Evolutionary conservation across 2,888 invertebrate genomes (phyloP).

Genomic region (Cantharis rufa): DNA sequence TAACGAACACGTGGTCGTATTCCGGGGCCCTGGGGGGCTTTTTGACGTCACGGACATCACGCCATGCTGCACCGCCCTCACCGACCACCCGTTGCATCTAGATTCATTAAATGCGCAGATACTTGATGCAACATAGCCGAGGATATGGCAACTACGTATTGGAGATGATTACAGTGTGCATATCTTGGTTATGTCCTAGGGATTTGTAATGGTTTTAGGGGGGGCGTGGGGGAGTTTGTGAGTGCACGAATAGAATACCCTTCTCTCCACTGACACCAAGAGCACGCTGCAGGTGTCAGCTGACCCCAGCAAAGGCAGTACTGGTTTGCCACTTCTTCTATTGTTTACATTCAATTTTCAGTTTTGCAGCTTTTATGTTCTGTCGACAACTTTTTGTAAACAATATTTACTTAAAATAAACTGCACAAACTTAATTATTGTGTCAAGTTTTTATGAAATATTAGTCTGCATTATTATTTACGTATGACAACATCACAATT

Average conservation of each 20-base stretch:
- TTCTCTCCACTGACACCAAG: slow-evolving; percentile 38
- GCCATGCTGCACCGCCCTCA: slow-evolving; percentile 50
- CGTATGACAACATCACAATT: slow-evolving; percentile 46
- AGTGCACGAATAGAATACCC: slow-evolving; percentile 47
- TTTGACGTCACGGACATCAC: slow-evolving; percentile 55
- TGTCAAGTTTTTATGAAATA: not conserved
- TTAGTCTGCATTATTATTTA: slow-evolving; percentile 14
- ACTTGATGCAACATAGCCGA: slow-evolving; percentile 50
- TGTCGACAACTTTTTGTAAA: not conserved
- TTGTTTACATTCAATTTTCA: slow-evolving; percentile 23
- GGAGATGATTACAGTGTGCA: slow-evolving; percentile 55
- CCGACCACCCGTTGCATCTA: slow-evolving; percentile 47
- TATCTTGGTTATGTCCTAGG: slow-evolving; percentile 53
- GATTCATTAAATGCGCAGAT: slow-evolving; percentile 53
- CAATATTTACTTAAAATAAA: not conserved
- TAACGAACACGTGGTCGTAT: slow-evolving; percentile 52
- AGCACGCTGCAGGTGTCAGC: slow-evolving; percentile 56
- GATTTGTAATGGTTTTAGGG: slow-evolving; percentile 49
- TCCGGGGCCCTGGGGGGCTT: slow-evolving; percentile 35
- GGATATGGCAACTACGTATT: slow-evolving; percentile 52
- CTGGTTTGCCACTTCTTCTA: slow-evolving; percentile 47
- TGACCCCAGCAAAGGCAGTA: slow-evolving; percentile 45
- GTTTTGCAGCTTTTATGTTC: slow-evolving; percentile 4
- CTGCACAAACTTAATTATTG: not conserved
- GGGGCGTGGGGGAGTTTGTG: slow-evolving; percentile 43